Percentiles rank a stretch among this genome's conserved stretches.
phyloP scores from a whole-genome alignment of 92 coral and sea anemone genomes.

The Scolanthus callimorphus region DNA sequence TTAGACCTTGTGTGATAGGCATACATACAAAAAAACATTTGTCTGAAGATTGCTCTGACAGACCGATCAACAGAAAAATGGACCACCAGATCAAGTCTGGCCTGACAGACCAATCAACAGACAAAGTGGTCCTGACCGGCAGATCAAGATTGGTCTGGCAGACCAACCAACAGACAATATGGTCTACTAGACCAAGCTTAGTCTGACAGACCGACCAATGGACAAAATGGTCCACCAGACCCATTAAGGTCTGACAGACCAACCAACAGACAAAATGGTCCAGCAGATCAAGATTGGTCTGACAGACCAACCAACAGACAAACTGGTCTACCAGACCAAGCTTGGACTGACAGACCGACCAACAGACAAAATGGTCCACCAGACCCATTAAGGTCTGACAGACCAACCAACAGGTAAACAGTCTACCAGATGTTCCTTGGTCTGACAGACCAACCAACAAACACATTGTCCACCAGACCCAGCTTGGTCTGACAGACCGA shows the following conservation, averaged over 20 bases:
- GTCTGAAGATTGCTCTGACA: neutral
- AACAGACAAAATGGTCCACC: neutral
- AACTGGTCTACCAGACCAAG: neutral
- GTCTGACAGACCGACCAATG: constrained; percentile 10
- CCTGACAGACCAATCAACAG: neutral
- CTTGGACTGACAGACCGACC: neutral
- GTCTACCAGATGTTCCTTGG: neutral
- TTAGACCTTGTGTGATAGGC: too few relatives aligned
- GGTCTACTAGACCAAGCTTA: neutral
- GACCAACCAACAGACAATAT: neutral
- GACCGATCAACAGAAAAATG: neutral
- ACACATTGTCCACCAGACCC: neutral
- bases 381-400: neutral
- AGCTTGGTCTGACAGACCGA: neutral
- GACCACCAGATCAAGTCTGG: neutral
- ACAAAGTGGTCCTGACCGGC: neutral
- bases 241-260: neutral
- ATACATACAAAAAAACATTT: neutral
- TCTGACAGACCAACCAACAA: neutral
- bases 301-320: neutral
- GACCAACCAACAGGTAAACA: neutral
- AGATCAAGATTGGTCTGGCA: neutral
- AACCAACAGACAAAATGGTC: neutral
- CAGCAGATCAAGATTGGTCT: neutral
- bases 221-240: neutral